A percentile compares a stretch with the other conserved stretches of the same genome.
These are phyloP conservation scores for Rissa tridactyla DNA, from an alignment of 2,113 vertebrate species.

Conservation along the genomic window DNA sequence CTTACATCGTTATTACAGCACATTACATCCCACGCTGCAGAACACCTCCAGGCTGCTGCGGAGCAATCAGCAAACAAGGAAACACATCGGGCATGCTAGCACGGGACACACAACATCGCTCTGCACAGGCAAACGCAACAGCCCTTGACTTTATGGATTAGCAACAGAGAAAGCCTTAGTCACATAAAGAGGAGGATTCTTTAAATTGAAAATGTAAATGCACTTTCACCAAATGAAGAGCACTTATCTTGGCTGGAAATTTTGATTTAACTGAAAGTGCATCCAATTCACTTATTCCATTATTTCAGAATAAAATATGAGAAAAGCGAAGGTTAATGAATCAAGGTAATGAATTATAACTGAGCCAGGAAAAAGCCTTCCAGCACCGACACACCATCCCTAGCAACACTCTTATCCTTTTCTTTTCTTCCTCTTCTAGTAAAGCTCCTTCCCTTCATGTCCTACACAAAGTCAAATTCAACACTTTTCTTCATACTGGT, in stretches of 20 bases:
- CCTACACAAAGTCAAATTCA: neutral
- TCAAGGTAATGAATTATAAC: conserved; percentile 5
- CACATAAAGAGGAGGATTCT: neutral
- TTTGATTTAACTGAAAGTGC: neutral
- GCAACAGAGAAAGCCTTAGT: neutral
- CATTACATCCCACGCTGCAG: neutral
- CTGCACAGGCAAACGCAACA: neutral
- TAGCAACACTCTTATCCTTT: neutral
- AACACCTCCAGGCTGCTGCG: neutral
- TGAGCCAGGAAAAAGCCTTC: neutral
- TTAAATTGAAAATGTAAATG: neutral
- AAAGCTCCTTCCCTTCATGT: neutral
- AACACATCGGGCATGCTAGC: neutral
- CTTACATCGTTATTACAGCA: neutral
- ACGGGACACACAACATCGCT: neutral
- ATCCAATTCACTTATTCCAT: neutral
- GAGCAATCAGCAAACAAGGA: neutral
- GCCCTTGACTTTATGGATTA: neutral
- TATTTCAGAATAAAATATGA: conserved; percentile 9
- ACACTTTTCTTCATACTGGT: neutral
- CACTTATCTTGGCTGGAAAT: conserved; percentile 5
- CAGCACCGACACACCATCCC: neutral
- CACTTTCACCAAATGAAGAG: neutral
- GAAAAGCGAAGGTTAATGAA: neutral
- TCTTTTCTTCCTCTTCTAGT: neutral